Base-by-base conservation (phyloP, 2,888 invertebrate genomes). In the Troides aeacus region DNA sequence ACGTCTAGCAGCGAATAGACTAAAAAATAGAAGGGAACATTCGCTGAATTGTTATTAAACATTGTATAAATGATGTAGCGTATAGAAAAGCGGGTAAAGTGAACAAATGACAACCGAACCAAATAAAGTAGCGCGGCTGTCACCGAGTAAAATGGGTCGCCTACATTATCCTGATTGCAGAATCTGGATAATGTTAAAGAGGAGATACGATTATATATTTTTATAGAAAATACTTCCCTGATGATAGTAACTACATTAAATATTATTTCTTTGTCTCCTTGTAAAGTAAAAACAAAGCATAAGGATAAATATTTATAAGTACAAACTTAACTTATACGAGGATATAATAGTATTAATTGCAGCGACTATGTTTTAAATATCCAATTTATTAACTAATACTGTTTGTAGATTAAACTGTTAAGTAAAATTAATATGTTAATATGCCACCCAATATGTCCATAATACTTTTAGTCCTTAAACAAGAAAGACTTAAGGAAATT, bases 41-140 rank as follows among this genome's bases (percentile, higher is more conserved):
- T 53, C 39, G 24, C 42, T 66, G 70, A 59, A 63, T 66, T 66
- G 59, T 59, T 70, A 62, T 64, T 42, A 66, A 63, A 42, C 63
- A 57, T 71, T 64, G 58, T 64, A 57, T 50, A 71, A 67, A 71
- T 67, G 24, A 64, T 23, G 62, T 64, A 46, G 64, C 36, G 64
- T 60, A 50, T 59, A 59, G 18, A 67, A 61, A 66, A 57, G 67
- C 63, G 24, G 66, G 59, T 67, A 64, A 67, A 67, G 67, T 67
- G 64, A 67, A 61, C 70, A 71, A 65, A 67, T 70, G 67, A 71
- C 70, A 71, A 71, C 67, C 67, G 64, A 71, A 71, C 70, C 70
- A 71, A 71, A 71, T 68, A 71, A 71, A 64, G 64, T 62, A 64
- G 61, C 57, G 70, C 30, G 17, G 60, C 58, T 50, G 67, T 64